phyloP scores from a whole-genome alignment of 2,888 invertebrate species.

The Nephrotoma flavescens region DNA sequence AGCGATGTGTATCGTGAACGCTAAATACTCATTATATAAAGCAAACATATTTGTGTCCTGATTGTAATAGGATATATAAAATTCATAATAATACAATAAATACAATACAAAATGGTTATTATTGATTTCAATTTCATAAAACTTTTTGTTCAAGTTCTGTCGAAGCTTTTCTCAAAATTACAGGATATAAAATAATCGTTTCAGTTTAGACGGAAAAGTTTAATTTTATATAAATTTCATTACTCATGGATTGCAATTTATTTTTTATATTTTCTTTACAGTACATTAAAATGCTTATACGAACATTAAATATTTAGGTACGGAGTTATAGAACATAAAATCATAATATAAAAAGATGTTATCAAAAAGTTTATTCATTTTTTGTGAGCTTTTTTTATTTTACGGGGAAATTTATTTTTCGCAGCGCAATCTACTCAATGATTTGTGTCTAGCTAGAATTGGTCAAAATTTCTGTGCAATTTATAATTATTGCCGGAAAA shows the following conservation, averaged over 20 bases:
- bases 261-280: background rate
- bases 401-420: too few relatives aligned
- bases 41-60: background rate
- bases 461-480: too few relatives aligned
- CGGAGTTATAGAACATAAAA: background rate
- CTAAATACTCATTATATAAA: background rate
- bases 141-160: background rate
- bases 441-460: too few relatives aligned
- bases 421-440: too few relatives aligned
- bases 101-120: background rate
- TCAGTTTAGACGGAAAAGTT: background rate
- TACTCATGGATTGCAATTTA: background rate
- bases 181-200: background rate
- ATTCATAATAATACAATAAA: background rate
- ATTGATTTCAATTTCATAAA: background rate
- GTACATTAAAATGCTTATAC: background rate
- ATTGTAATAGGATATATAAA: background rate
- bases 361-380: too few relatives aligned
- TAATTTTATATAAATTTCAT: background rate
- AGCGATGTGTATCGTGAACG: background rate
- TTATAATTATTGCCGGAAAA: too few relatives aligned
- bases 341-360: too few relatives aligned
- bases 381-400: too few relatives aligned
- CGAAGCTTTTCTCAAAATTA: background rate
- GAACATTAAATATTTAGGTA: background rate